Percentiles rank a stretch among this genome's conserved stretches.
Evolutionary conservation across 2,888 invertebrate species (phyloP).

Genomic region (Lydus trimaculatus): DNA sequence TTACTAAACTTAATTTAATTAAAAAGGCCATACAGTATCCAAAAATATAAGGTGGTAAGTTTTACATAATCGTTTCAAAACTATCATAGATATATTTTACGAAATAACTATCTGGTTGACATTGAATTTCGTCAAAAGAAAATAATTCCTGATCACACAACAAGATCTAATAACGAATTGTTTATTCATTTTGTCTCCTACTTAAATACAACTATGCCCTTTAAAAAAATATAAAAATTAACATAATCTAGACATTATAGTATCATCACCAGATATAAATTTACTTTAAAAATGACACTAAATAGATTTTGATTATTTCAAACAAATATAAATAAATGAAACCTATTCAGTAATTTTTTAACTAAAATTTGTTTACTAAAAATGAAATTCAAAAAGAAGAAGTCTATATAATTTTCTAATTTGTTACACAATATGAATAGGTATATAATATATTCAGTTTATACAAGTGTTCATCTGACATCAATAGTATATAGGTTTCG

Average conservation of each 20-base stretch:
- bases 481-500: not conserved
- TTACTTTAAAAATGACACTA: not conserved
- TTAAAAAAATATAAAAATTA: slow-evolving; percentile 1
- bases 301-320: not conserved
- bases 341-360: not conserved
- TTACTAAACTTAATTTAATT: not conserved
- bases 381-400: no score
- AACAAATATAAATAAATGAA: not conserved
- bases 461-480: not conserved
- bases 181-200: not conserved
- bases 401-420: slow-evolving; percentile 1
- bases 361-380: not conserved
- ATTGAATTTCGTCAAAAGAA: slow-evolving; percentile 8
- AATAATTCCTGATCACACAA: not conserved
- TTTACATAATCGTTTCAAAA: not conserved
- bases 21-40: not conserved
- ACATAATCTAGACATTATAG: slow-evolving; percentile 2
- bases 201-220: not conserved
- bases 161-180: slow-evolving; percentile 5
- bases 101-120: slow-evolving; percentile 6
- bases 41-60: not conserved
- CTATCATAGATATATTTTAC: not conserved
- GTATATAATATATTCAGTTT: not conserved
- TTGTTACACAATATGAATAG: not conserved
- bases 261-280: not conserved